These are phyloP conservation scores for Ptyas mucosa DNA, from an alignment of 2,113 vertebrate genomes.

Conservation along the genomic window DNA sequence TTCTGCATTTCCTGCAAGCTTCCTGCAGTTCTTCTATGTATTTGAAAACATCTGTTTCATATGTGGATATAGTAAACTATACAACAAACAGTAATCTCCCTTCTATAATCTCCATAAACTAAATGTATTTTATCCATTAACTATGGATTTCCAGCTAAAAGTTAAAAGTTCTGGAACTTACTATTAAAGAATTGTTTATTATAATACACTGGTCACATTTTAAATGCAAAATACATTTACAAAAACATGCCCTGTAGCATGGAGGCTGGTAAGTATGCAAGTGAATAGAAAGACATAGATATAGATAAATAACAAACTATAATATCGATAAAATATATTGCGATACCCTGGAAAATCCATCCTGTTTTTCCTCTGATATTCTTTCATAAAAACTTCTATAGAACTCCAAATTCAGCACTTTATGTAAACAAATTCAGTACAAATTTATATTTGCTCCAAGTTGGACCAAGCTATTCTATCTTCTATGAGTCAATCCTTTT, in stretches of 20 bases:
- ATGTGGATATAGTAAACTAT: neutral
- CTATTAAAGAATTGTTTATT: neutral
- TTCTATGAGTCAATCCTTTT: neutral
- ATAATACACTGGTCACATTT: neutral
- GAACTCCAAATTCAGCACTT: neutral
- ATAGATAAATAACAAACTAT: neutral
- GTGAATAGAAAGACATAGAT: neutral
- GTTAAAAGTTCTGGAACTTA: neutral
- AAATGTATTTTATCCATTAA: neutral
- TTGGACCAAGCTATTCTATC: neutral
- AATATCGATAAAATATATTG: neutral
- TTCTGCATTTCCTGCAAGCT: conserved; percentile 6
- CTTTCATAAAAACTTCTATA: neutral
- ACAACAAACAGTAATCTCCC: neutral
- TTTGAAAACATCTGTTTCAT: neutral
- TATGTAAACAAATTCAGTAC: neutral
- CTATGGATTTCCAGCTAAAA: neutral
- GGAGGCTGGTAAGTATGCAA: neutral
- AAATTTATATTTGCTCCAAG: neutral
- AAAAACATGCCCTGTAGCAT: neutral
- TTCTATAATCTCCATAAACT: neutral
- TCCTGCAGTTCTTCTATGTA: neutral
- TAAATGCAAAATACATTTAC: neutral
- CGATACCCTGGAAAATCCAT: neutral
- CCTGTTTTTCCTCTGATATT: neutral